A percentile compares a stretch with the other conserved stretches of the same genome.
Conservation (phyloP, 2,797 vertebrate species). For the Schizothorax lantsangensis region DNA sequence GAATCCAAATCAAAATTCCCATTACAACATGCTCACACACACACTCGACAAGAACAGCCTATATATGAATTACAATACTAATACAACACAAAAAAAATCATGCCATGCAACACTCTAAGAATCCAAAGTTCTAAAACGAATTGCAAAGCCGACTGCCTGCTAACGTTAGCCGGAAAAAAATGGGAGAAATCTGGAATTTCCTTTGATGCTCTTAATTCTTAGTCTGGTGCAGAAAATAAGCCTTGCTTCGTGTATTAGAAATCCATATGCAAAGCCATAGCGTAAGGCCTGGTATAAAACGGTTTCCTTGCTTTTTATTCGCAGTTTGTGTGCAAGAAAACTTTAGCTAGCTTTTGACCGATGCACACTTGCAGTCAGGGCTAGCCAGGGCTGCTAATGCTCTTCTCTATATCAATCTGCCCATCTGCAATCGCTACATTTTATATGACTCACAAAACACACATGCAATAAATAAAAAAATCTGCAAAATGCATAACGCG, state of each 20-base stretch:
- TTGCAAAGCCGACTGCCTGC: neutral
- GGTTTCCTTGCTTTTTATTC: neutral
- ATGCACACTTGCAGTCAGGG: slow-evolving; percentile 33
- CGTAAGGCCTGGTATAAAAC: neutral
- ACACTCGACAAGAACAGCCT: neutral
- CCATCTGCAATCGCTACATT: neutral
- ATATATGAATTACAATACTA: neutral
- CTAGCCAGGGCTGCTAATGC: slow-evolving; percentile 52
- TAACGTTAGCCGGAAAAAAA: neutral
- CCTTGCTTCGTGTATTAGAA: no score
- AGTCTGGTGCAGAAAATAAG: neutral
- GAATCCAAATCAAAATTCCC: neutral
- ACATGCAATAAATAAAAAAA: neutral
- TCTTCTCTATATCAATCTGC: slow-evolving; percentile 16
- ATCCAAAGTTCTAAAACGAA: neutral
- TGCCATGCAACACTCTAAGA: neutral
- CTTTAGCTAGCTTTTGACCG: slow-evolving; percentile 54
- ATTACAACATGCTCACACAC: neutral
- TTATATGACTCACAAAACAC: neutral
- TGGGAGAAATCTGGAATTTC: neutral
- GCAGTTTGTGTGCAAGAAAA: slow-evolving; percentile 30
- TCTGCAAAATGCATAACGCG: neutral
- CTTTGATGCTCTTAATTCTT: neutral
- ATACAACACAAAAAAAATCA: neutral
- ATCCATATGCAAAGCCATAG: neutral